Evolutionary conservation across 1,140 invertebrate genomes (phyloP).

Genomic region (Chironomus tepperi): DNA sequence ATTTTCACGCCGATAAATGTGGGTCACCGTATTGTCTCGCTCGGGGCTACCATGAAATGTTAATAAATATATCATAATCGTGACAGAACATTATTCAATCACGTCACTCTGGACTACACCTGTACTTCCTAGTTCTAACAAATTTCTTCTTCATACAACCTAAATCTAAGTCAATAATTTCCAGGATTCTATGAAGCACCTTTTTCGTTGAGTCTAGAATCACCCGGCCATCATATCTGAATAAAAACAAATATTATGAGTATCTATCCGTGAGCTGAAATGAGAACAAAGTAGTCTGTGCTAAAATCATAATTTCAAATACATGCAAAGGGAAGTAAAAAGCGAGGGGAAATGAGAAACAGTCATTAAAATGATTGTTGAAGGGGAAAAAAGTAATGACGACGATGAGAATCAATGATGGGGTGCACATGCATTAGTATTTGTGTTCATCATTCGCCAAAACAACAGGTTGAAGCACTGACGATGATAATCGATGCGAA

Average conservation of each 20-base stretch:
- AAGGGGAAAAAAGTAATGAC: not conserved
- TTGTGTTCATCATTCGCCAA: conserved; percentile 11
- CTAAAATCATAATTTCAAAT: not conserved
- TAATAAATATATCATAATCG: no score
- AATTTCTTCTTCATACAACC: no score
- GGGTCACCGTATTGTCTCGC: no score
- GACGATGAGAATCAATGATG: not conserved
- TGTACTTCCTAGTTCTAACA: no score
- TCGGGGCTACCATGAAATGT: no score
- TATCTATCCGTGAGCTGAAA: not conserved
- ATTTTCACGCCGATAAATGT: no score
- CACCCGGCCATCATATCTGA: not conserved
- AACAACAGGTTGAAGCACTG: conserved; percentile 17
- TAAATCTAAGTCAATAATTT: no score
- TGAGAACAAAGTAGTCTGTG: not conserved
- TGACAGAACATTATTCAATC: no score
- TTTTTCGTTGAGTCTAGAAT: no score
- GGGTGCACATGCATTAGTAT: not conserved
- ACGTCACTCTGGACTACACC: no score
- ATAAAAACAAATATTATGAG: not conserved
- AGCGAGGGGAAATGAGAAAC: not conserved
- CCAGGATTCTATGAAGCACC: no score
- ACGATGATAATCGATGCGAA: conserved; percentile 10
- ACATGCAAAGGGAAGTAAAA: not conserved
- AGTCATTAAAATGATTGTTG: not conserved